These are phyloP conservation scores for Nymphalis urticae DNA, from an alignment of 2,888 invertebrate species.

Conservation along the genomic window DNA sequence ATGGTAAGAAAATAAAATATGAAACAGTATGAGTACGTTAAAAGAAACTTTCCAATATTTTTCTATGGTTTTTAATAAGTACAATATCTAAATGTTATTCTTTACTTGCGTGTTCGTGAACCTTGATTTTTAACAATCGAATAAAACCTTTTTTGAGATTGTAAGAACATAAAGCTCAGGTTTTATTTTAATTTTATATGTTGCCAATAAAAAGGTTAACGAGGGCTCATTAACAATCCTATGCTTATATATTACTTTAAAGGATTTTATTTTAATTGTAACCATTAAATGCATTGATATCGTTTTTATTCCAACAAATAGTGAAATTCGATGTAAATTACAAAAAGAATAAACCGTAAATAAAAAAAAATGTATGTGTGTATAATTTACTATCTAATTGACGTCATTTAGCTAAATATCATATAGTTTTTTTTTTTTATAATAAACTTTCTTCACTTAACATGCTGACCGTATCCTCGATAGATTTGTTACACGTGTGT, in stretches of 20 bases:
- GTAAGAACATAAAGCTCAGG: constrained; percentile 1
- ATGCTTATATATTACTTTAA: background rate
- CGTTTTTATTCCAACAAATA: too few species aligned
- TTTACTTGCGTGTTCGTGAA: background rate
- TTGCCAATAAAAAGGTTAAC: background rate
- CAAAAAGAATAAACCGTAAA: too few species aligned
- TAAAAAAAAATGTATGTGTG: too few species aligned
- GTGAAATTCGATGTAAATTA: too few species aligned
- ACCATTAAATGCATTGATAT: background rate
- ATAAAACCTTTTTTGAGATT: background rate
- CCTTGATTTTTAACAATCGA: background rate
- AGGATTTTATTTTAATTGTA: background rate
- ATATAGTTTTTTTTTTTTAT: too few species aligned
- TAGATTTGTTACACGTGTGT: background rate
- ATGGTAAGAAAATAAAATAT: constrained; percentile 3
- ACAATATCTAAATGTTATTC: background rate
- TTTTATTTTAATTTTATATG: constrained; percentile 1
- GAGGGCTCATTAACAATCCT: background rate
- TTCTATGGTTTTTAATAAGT: background rate
- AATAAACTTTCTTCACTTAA: too few species aligned
- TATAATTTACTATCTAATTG: too few species aligned
- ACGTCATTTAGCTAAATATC: too few species aligned
- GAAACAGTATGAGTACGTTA: too few species aligned
- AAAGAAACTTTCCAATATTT: background rate
- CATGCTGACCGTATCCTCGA: background rate